Evolutionary conservation across 1,140 invertebrate genomes (phyloP), one percentile per base, ranked within the genome.

Genomic region (Pseudomyrmex cubaensis): DNA sequence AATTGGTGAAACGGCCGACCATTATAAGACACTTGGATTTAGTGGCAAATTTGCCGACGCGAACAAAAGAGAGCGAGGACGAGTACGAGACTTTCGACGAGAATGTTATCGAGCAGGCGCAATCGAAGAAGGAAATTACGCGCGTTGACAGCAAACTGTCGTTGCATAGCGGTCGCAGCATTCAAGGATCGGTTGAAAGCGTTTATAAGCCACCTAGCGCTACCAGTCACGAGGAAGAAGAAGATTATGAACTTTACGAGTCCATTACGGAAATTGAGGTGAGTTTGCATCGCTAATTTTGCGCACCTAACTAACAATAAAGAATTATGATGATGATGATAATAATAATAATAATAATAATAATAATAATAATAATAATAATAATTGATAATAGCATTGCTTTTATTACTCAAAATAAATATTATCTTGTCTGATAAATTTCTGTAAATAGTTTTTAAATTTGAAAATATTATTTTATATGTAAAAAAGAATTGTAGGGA

Each of bases 11-110:
- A 3, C 87, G 87, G 0, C 88, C 89, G 2, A 80, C 82, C 0
- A 90, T 83, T 9, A 89, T 94, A n/a, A 90, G 89, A 25, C 92
- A 90, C 48, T 91, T 94, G 0, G 93, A 94, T 62, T 87, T 94
- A 0, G 90, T 94, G 0, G 93, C 92, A 0, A 94, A 94, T 89
- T 86, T 94, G n/a, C 93, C 93, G 0, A 85, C 86, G 10, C 85
- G 84, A 57, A 90, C 90, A 9, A 89, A 92, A 7, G 91, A 91
- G 50, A 92, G 91, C 35, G 93, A 94, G 7, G 93, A 94, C 25
- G 93, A 94, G 17, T 94, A 94, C 25, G 93, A 94, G 57, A 48
- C 88, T 0, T 92, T 93, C 61, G 92, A 93, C 22, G 89, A 91
- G 9, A 87, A 90, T 52, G 85, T 92, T 2, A 85, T 91, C 7